Base-by-base conservation (phyloP, 2,797 vertebrate genomes). In the Tadarida brasiliensis region DNA sequence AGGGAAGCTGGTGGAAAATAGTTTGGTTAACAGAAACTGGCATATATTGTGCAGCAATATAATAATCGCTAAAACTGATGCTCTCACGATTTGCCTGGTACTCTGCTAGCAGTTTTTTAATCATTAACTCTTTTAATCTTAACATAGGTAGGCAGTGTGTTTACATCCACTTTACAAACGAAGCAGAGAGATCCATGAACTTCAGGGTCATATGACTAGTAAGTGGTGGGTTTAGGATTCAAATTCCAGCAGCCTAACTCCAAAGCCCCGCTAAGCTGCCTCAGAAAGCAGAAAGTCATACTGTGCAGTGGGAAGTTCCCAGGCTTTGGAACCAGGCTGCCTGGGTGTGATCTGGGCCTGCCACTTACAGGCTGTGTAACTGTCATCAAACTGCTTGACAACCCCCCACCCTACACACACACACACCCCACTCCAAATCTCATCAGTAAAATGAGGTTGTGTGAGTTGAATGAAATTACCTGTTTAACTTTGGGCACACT, bases 341-440 rank as follows among this genome's bases (percentile, higher is more conserved):
- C 54, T 7, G 28, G 65, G 26, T 82, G 11, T 65, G 20, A 70
- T 65, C 28, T 51, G 47, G n/a, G 33, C 20, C 20, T 11, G 0
- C 51, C 14, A 24, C 33, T 86, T 17, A 22, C 30, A 39, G 49
- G 44, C 19, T 16, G 2, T 83, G 47, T 24, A n/a, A 24, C 11
- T 35, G 8, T 2, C 33, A 24, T 24, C 22, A 35, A 57, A 22
- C 39, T 67, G 22, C 35, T 47, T 54, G n/a, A 4, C 10, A 10
- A 11, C 4, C 39, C 19, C 56, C 1, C 44, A 6, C 12, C 12
- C 2, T 1, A 3, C 2, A 4, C 47, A 0, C 14, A 20, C 19
- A 39, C 1, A 16, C 5, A 35, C 0, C 14, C 26, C 19, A 39
- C 1, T 16, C 30, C 33, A 1, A 44, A 54, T 44, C 33, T 51